A percentile compares a stretch with the other conserved stretches of the same genome.
phyloP scores from a whole-genome alignment of 2,797 vertebrate genomes.

The Chrosomus eos region DNA sequence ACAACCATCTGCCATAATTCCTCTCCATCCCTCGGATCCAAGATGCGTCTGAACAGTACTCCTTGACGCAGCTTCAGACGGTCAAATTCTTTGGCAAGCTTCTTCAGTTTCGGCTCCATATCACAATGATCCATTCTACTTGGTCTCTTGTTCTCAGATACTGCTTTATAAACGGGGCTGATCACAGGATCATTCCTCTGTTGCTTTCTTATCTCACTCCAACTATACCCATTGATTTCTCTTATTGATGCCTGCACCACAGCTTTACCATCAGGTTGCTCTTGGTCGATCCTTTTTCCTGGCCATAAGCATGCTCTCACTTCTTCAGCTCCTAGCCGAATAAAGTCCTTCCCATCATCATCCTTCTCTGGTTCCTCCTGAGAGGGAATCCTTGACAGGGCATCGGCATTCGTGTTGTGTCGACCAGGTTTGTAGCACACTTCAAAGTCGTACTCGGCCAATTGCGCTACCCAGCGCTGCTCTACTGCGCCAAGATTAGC shows the following conservation, averaged over 20 bases:
- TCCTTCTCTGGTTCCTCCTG: too few species aligned
- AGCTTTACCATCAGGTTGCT: not conserved
- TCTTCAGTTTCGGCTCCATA: too few species aligned
- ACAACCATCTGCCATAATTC: too few species aligned
- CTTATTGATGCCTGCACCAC: not conserved
- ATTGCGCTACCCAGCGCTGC: not conserved
- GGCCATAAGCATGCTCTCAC: too few species aligned
- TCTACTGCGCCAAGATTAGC: not conserved
- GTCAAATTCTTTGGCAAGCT: too few species aligned
- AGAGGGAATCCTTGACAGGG: not conserved
- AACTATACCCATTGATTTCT: not conserved
- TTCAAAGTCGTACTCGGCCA: not conserved
- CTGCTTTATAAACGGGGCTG: not conserved
- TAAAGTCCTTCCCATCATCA: too few species aligned
- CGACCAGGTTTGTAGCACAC: constrained; percentile 9
- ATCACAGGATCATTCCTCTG: not conserved
- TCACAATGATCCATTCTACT: too few species aligned
- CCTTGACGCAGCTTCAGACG: too few species aligned
- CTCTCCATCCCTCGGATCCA: too few species aligned
- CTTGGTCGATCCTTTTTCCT: not conserved
- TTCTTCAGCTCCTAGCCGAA: too few species aligned
- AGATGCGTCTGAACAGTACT: too few species aligned
- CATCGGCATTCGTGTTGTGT: not conserved
- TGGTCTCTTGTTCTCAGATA: not conserved
- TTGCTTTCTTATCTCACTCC: not conserved